Conservation (phyloP, 92 coral and sea anemone genomes). For the Isaurus tuberculatus region DNA sequence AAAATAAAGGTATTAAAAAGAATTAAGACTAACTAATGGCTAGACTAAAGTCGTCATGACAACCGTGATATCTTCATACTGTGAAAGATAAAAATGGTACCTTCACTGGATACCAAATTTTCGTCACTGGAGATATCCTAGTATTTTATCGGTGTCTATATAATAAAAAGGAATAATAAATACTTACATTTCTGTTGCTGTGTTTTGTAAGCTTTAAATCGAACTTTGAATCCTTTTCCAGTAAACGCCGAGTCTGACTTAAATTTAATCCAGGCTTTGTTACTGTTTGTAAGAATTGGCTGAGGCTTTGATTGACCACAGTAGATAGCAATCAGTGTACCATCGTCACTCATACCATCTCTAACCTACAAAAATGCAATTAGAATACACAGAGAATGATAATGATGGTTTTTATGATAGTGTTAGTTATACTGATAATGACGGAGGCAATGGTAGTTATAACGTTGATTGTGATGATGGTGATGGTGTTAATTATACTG, state of each 20-base stretch:
- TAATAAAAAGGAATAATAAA: not conserved
- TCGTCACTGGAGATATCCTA: too few relatives aligned
- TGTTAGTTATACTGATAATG: not conserved
- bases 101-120: too few relatives aligned
- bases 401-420: not conserved
- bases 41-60: too few relatives aligned
- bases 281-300: slow-evolving; percentile 21
- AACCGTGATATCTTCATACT: too few relatives aligned
- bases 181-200: slow-evolving; percentile 12
- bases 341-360: slow-evolving; percentile 4
- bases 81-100: too few relatives aligned
- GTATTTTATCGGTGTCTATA: not conserved
- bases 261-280: slow-evolving; percentile 39
- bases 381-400: too few relatives aligned
- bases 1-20: too few relatives aligned
- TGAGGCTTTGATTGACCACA: slow-evolving; percentile 11
- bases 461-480: not conserved
- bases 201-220: slow-evolving; percentile 31
- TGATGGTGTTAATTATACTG: not conserved
- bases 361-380: not conserved
- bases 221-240: slow-evolving; percentile 27
- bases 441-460: not conserved
- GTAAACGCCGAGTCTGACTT: slow-evolving; percentile 42
- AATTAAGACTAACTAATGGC: too few relatives aligned
- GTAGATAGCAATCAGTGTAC: slow-evolving; percentile 25